phyloP scores from a whole-genome alignment of 2,113 vertebrate species.

The Peromyscus maniculatus region DNA sequence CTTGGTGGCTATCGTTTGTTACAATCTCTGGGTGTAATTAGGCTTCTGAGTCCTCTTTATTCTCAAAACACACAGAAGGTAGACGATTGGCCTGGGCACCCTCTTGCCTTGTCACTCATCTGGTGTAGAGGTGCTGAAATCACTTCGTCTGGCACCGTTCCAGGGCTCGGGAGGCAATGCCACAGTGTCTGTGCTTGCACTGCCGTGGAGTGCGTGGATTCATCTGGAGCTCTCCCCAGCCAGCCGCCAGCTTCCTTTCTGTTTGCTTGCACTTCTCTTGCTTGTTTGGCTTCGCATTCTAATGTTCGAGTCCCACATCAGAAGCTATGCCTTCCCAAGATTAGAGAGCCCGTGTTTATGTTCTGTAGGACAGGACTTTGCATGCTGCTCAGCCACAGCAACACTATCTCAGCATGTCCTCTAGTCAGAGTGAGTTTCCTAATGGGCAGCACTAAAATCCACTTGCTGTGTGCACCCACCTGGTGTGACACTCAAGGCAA shows the following conservation, averaged over 20 bases:
- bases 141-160: neutral
- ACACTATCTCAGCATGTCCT: constrained; percentile 11
- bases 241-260: neutral
- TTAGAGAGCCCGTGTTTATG: neutral
- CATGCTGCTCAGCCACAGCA: accelerated
- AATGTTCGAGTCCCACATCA: constrained; percentile 8
- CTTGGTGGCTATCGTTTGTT: neutral
- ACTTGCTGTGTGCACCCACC: constrained; percentile 67
- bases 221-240: constrained; percentile 33
- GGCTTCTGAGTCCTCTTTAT: constrained; percentile 48
- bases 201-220: neutral
- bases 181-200: neutral
- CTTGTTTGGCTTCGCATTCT: constrained; percentile 9
- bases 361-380: neutral
- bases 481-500: constrained; percentile 61
- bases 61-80: neutral
- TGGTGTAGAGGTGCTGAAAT: neutral
- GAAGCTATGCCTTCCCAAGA: constrained; percentile 42
- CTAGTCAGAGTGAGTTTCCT: constrained; percentile 65
- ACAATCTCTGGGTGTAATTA: neutral
- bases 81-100: neutral
- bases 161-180: neutral
- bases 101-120: neutral
- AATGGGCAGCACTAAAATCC: constrained; percentile 59
- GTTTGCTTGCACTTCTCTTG: neutral